phyloP scores from a whole-genome alignment of 2,797 vertebrate species.

The Sparidentex hasta region DNA sequence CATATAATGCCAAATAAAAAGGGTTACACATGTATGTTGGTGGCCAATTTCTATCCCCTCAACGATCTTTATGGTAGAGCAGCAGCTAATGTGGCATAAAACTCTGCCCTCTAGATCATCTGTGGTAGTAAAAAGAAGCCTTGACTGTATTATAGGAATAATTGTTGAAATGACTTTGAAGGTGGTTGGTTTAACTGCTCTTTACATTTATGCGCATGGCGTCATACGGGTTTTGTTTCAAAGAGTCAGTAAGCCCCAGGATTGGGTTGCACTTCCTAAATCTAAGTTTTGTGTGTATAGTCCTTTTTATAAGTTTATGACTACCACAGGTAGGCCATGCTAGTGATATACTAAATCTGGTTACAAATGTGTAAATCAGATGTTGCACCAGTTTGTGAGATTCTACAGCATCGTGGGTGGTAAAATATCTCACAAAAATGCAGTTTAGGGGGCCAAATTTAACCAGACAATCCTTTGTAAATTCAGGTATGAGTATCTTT shows the following conservation, averaged over 20 bases:
- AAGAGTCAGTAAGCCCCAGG: constrained; percentile 2
- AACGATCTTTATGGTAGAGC: constrained; percentile 74
- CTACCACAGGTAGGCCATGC: not conserved
- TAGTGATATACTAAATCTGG: not conserved
- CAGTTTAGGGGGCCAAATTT: not conserved
- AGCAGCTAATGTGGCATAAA: constrained; percentile 79
- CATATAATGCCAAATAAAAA: constrained; percentile 65
- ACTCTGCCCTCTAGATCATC: constrained; percentile 68
- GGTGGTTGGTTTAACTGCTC: constrained; percentile 64
- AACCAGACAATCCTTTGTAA: not conserved
- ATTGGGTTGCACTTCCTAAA: not conserved
- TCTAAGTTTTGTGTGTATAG: not conserved
- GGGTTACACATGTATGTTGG: constrained; percentile 58
- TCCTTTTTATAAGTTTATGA: constrained; percentile 3
- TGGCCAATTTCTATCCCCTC: constrained; percentile 55
- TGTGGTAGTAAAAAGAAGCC: constrained; percentile 70
- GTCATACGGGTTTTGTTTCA: constrained; percentile 14
- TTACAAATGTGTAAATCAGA: not conserved
- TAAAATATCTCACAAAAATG: not conserved
- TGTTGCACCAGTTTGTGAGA: not conserved
- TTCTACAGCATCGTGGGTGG: not conserved
- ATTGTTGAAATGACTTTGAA: constrained; percentile 72
- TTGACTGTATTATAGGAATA: constrained; percentile 67
- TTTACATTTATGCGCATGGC: constrained; percentile 45
- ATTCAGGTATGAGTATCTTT: not conserved